Evolutionary conservation across 2,797 vertebrate genomes (phyloP).

Genomic region (Heteromormyrus szaboi): DNA sequence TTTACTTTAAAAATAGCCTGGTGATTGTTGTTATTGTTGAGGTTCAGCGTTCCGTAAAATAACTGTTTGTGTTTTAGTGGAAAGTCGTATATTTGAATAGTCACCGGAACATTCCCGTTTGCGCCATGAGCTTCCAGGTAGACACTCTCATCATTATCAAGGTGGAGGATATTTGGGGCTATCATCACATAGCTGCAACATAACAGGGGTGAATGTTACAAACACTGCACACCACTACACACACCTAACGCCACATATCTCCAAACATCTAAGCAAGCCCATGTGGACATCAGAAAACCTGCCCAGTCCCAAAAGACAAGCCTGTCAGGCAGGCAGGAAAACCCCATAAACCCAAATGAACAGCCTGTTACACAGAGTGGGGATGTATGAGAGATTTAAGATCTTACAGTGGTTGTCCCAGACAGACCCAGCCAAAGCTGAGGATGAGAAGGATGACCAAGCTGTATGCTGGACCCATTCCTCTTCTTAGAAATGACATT

Average conservation of each 20-base stretch:
- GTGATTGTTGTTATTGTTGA: background rate
- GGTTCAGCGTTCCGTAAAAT: background rate
- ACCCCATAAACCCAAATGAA: background rate
- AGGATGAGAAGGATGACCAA: background rate
- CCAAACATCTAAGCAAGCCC: background rate
- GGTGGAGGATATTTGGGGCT: conserved; percentile 18
- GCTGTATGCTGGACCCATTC: background rate
- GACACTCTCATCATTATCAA: conserved; percentile 1
- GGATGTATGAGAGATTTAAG: background rate
- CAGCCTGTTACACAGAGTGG: background rate
- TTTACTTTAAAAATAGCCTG: background rate
- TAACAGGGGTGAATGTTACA: background rate
- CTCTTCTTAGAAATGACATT: background rate
- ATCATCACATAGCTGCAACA: conserved; percentile 12
- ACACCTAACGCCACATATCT: background rate
- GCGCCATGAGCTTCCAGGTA: background rate
- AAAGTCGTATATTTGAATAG: background rate
- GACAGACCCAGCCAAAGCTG: background rate
- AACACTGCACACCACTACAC: background rate
- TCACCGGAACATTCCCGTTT: background rate
- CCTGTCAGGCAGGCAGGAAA: background rate
- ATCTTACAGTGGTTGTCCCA: background rate
- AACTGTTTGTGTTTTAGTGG: background rate
- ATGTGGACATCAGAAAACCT: background rate
- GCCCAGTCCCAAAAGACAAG: background rate